A percentile compares a stretch with the other conserved stretches of the same genome.
These are phyloP conservation scores for Spermophilus dauricus DNA, from an alignment of 2,113 vertebrate genomes.

Conservation along the genomic window DNA sequence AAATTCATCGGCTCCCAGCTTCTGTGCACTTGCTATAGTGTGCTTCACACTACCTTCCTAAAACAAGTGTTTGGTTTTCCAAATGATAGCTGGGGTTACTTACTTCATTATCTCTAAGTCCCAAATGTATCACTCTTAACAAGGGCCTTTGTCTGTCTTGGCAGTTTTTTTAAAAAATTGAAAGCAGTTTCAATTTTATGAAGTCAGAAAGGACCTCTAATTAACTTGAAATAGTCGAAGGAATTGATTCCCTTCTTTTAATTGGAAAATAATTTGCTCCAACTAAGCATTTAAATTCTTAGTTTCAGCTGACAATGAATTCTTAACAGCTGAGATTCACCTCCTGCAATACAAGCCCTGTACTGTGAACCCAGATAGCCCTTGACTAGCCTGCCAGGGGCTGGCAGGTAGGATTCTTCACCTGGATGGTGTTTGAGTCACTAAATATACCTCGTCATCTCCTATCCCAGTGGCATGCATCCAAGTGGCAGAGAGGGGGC, in stretches of 20 bases:
- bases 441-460: background rate
- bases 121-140: background rate
- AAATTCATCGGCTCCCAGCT: background rate
- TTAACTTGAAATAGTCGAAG: conserved; percentile 76
- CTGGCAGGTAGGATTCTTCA: background rate
- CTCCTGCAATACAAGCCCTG: background rate
- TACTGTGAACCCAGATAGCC: background rate
- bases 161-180: conserved; percentile 42
- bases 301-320: conserved; percentile 37
- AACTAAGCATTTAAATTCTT: conserved; percentile 60
- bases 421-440: conserved; percentile 53
- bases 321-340: conserved; percentile 41
- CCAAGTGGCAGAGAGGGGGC: background rate
- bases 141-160: conserved; percentile 12
- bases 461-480: background rate
- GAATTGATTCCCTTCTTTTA: conserved; percentile 77
- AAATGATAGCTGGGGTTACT: conserved; percentile 6
- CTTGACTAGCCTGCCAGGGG: background rate
- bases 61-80: conserved; percentile 47
- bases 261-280: conserved; percentile 76
- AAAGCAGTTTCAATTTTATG: conserved; percentile 77
- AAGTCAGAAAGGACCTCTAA: conserved; percentile 71
- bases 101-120: background rate
- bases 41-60: background rate
- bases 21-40: background rate